These are phyloP conservation scores for Antitype chi DNA, from an alignment of 2,888 invertebrate genomes.

Conservation along the genomic window DNA sequence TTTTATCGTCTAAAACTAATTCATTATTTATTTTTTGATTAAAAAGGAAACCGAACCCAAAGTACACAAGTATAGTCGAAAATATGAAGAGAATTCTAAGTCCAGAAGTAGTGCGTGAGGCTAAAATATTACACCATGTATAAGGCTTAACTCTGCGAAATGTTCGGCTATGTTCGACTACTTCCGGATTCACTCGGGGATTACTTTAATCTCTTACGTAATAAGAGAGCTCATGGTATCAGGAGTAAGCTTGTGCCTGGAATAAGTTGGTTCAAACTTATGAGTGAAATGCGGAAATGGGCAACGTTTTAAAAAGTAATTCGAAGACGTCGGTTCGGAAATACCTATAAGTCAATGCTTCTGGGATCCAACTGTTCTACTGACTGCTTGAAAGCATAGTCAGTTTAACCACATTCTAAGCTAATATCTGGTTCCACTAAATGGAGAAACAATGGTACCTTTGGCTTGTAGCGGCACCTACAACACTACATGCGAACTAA, in stretches of 20 bases:
- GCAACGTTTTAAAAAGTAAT: background rate
- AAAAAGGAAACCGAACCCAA: background rate
- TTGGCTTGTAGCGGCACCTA: too few relatives aligned
- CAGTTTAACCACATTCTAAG: background rate
- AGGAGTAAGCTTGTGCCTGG: background rate
- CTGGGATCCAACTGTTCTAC: background rate
- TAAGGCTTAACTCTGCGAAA: constrained; percentile 17
- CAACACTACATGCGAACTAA: too few relatives aligned
- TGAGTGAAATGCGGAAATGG: background rate
- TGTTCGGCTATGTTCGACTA: constrained; percentile 22
- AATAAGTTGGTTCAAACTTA: constrained; percentile 4
- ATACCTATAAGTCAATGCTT: background rate
- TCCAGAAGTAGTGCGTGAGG: constrained; percentile 15
- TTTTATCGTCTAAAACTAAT: too few relatives aligned
- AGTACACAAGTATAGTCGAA: background rate
- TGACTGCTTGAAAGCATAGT: background rate
- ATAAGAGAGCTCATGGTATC: constrained; percentile 6
- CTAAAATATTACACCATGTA: constrained; percentile 41
- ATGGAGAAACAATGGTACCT: background rate
- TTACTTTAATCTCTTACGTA: constrained; percentile 40
- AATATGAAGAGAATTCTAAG: constrained; percentile 11
- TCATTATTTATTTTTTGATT: background rate
- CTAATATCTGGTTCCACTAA: background rate
- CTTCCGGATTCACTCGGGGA: constrained; percentile 31
- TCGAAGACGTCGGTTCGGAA: background rate